These are phyloP conservation scores for Gorsachius goisagi DNA, from an alignment of 2,113 vertebrate species.

Conservation along the genomic window DNA sequence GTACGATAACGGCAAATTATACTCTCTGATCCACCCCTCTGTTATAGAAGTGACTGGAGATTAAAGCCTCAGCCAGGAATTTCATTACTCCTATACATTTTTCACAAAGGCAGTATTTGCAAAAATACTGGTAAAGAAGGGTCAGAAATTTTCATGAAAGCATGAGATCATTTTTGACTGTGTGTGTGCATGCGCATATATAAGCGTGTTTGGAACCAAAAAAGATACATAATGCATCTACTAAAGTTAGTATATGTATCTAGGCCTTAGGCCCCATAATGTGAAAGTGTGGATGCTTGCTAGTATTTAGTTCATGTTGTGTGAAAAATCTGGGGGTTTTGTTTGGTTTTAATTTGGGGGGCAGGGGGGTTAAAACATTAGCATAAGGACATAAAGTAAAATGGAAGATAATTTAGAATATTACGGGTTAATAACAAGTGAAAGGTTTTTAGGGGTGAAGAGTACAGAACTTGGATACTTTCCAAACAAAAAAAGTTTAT, in stretches of 20 bases:
- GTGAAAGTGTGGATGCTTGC: background rate
- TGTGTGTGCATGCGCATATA: background rate
- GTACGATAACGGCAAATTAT: conserved; percentile 69
- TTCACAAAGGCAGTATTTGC: conserved; percentile 58
- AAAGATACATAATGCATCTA: background rate
- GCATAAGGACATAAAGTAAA: background rate
- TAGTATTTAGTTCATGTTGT: background rate
- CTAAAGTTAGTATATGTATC: background rate
- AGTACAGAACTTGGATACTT: background rate
- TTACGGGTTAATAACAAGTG: background rate
- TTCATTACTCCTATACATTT: conserved; percentile 65
- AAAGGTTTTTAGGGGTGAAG: background rate
- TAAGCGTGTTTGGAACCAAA: background rate
- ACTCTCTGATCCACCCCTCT: conserved; percentile 65
- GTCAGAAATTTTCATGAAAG: conserved; percentile 19
- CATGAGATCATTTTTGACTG: background rate
- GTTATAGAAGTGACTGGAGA: conserved; percentile 66
- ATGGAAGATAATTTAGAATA: background rate
- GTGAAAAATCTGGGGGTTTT: background rate
- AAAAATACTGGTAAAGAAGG: background rate
- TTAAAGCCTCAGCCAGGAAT: conserved; percentile 70
- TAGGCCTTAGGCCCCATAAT: background rate
- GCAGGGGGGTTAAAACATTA: background rate
- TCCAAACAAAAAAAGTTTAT: background rate
- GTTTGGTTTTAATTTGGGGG: background rate